Conservation (phyloP, 2,888 invertebrate species). For the Timandra comae region DNA sequence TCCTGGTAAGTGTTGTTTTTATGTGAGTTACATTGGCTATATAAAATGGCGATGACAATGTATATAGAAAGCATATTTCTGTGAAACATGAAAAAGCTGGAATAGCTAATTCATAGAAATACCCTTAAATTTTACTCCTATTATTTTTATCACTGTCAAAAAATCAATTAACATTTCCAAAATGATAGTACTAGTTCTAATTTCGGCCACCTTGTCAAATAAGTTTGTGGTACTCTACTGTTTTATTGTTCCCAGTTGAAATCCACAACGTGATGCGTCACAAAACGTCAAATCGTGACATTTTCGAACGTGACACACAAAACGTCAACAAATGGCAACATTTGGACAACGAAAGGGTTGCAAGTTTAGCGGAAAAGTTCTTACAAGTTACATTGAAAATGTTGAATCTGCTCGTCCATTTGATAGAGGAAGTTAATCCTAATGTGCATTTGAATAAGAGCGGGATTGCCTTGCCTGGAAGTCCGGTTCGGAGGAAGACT, state of each 20-base stretch:
- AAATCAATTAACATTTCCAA: too few species aligned
- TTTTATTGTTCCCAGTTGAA: too few species aligned
- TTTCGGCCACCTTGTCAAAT: too few species aligned
- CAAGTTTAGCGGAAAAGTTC: slow-evolving; percentile 78
- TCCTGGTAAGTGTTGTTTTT: slow-evolving; percentile 52
- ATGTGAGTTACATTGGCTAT: too few species aligned
- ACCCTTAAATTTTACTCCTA: too few species aligned
- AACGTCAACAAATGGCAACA: slow-evolving; percentile 60
- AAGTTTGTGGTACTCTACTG: too few species aligned
- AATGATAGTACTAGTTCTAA: too few species aligned
- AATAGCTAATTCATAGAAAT: too few species aligned
- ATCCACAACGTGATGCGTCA: slow-evolving; percentile 62
- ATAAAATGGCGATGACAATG: too few species aligned
- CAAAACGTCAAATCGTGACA: slow-evolving; percentile 50
- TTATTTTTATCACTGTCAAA: too few species aligned
- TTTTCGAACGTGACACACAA: slow-evolving; percentile 59
- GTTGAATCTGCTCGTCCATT: slow-evolving; percentile 84
- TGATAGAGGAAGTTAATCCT: slow-evolving; percentile 83
- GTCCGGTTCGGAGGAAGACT: slow-evolving; percentile 67
- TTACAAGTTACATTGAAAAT: slow-evolving; percentile 82
- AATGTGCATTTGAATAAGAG: slow-evolving; percentile 64
- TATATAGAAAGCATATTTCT: too few species aligned
- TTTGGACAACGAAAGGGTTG: slow-evolving; percentile 55
- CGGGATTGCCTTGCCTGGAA: slow-evolving; percentile 75
- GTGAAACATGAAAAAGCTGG: too few species aligned